Conservation (phyloP, 1,140 invertebrate species). For the Pygmarrhopalites habei region DNA sequence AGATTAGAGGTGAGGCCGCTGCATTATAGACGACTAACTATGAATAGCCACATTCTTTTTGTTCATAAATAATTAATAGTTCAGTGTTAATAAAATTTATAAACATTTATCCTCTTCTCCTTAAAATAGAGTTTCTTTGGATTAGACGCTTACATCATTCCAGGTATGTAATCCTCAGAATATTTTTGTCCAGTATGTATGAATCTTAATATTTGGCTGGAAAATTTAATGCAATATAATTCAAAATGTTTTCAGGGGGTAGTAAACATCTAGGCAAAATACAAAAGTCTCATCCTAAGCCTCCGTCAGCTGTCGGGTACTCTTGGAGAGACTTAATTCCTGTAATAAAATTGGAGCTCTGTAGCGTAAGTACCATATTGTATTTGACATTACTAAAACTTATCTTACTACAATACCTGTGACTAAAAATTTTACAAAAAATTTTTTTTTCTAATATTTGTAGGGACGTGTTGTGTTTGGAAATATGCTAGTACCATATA, state of each 20-base stretch:
- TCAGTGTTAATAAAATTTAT: too few relatives aligned
- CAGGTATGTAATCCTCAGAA: too few relatives aligned
- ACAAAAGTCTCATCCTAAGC: conserved; percentile 35
- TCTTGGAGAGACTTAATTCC: conserved; percentile 95
- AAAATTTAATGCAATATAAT: too few relatives aligned
- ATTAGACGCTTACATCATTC: conserved; percentile 66
- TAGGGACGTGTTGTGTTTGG: conserved; percentile 91
- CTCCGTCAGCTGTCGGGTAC: conserved; percentile 44
- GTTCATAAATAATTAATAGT: too few relatives aligned
- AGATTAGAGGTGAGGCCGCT: too few relatives aligned
- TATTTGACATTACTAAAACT: not conserved
- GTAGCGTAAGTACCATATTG: conserved; percentile 54
- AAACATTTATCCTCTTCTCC: too few relatives aligned
- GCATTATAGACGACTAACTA: too few relatives aligned
- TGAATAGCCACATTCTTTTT: too few relatives aligned
- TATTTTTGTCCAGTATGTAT: too few relatives aligned
- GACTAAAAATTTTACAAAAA: not conserved
- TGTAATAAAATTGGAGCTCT: conserved; percentile 90
- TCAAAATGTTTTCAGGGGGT: conserved; percentile 20
- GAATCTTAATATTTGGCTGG: too few relatives aligned
- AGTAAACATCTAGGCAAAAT: too few relatives aligned
- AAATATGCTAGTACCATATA: conserved; percentile 89
- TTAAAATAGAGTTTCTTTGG: conserved; percentile 83
- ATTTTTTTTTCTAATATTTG: too few relatives aligned
- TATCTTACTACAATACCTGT: not conserved